Evolutionary conservation across 64 coral and sea anemone species (phyloP).

Genomic region (Pocillopora verrucosa): DNA sequence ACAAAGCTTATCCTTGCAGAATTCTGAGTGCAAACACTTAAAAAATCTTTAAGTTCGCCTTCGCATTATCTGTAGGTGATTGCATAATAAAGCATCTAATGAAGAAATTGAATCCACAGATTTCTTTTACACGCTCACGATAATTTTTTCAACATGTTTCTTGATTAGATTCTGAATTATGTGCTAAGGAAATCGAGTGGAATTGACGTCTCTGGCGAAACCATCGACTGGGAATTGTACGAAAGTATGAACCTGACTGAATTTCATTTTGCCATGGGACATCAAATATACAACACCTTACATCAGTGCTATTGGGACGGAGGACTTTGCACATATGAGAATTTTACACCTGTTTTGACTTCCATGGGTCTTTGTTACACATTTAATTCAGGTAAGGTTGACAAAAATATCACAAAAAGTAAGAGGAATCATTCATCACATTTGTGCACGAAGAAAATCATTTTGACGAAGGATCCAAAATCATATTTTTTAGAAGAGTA

Average conservation of each 20-base stretch:
- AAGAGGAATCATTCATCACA: not conserved
- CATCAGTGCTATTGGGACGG: constrained; percentile 34
- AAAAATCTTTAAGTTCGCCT: too few relatives aligned
- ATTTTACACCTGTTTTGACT: constrained; percentile 35
- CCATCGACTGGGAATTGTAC: constrained; percentile 17
- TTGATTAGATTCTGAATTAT: not conserved
- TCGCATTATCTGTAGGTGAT: too few relatives aligned
- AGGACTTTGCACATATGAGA: not conserved
- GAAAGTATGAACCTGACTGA: not conserved
- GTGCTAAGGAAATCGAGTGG: not conserved
- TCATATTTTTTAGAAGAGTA: too few relatives aligned
- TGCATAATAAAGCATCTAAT: too few relatives aligned
- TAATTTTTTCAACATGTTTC: too few relatives aligned
- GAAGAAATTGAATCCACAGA: too few relatives aligned
- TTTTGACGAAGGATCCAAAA: too few relatives aligned
- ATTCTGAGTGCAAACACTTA: not conserved
- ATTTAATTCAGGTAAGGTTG: constrained; percentile 56
- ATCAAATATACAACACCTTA: constrained; percentile 38
- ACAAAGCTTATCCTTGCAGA: not conserved
- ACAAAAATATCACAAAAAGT: not conserved
- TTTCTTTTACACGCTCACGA: too few relatives aligned
- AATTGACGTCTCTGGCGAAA: not conserved
- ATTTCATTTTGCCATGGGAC: not conserved
- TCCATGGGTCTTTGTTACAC: constrained; percentile 59
- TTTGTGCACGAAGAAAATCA: too few relatives aligned